Evolutionary conservation across 2,797 vertebrate genomes (phyloP).

Genomic region (Hephaestus fuliginosus): DNA sequence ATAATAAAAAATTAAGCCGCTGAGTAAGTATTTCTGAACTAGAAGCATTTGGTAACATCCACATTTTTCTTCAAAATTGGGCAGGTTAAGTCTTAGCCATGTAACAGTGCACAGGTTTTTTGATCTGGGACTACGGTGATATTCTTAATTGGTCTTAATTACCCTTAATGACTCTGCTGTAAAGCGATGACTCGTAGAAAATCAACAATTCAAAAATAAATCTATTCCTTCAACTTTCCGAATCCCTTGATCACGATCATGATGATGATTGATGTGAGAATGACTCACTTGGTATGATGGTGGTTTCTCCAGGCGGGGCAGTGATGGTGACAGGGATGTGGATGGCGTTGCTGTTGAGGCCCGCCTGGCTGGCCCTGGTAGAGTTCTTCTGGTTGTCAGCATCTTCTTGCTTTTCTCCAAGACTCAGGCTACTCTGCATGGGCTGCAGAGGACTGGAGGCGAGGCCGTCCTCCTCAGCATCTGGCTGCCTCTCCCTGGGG

Average conservation of each 20-base stretch:
- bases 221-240: background rate
- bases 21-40: background rate
- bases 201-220: background rate
- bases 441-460: slow-evolving; percentile 81
- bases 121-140: background rate
- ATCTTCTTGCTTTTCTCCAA: slow-evolving; percentile 92
- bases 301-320: slow-evolving; percentile 89
- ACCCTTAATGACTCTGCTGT: background rate
- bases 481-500: slow-evolving; percentile 88
- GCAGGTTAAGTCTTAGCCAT: no score
- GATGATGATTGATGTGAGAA: background rate
- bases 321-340: slow-evolving; percentile 92
- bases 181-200: slow-evolving; percentile 16
- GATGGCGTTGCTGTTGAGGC: slow-evolving; percentile 83
- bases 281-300: slow-evolving; percentile 89
- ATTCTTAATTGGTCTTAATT: slow-evolving; percentile 20
- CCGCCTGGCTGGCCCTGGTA: slow-evolving; percentile 88
- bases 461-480: slow-evolving; percentile 81
- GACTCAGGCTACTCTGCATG: slow-evolving; percentile 56
- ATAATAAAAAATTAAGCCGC: background rate
- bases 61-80: background rate
- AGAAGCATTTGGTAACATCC: background rate
- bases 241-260: background rate
- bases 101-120: background rate
- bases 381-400: slow-evolving; percentile 97